Evolutionary conservation across 1,140 invertebrate species (phyloP).

Genomic region (Saxidomus purpurata): DNA sequence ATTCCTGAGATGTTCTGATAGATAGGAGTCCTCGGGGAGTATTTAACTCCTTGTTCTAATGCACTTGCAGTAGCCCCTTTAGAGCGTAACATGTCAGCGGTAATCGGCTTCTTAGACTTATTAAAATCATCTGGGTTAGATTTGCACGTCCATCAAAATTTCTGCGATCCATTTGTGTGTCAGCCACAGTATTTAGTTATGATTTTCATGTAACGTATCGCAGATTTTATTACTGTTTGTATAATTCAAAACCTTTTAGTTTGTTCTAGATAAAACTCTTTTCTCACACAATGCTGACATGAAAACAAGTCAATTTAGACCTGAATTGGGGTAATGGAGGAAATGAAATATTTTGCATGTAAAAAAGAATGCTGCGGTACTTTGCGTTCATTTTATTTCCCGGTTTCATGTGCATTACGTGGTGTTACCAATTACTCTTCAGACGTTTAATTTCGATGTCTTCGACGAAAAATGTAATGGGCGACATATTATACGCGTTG

Average conservation of each 20-base stretch:
- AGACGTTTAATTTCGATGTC: not conserved
- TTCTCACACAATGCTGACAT: constrained; percentile 1
- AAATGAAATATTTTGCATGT: not conserved
- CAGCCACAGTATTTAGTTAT: not conserved
- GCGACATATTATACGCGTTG: not conserved
- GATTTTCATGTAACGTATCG: constrained; percentile 10
- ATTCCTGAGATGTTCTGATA: not conserved
- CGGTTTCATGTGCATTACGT: not conserved
- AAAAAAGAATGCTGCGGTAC: not conserved
- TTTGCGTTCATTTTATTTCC: not conserved
- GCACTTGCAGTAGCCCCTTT: not conserved
- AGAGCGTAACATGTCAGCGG: not conserved
- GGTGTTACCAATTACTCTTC: not conserved
- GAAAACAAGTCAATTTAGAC: not conserved
- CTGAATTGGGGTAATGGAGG: constrained; percentile 9
- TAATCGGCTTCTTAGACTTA: constrained; percentile 2
- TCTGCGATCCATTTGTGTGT: constrained; percentile 4
- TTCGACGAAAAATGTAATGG: not conserved
- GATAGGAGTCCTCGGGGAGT: constrained; percentile 7
- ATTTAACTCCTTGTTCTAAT: not conserved
- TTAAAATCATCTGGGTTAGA: constrained; percentile 41
- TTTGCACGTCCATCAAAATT: constrained; percentile 40
- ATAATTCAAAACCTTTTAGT: constrained; percentile 44
- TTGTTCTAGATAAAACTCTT: not conserved
- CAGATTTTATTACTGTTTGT: not conserved